Evolutionary conservation across 1,140 invertebrate species (phyloP), one percentile per base, ranked within the genome.

Genomic region (Drosophila kepulauana): DNA sequence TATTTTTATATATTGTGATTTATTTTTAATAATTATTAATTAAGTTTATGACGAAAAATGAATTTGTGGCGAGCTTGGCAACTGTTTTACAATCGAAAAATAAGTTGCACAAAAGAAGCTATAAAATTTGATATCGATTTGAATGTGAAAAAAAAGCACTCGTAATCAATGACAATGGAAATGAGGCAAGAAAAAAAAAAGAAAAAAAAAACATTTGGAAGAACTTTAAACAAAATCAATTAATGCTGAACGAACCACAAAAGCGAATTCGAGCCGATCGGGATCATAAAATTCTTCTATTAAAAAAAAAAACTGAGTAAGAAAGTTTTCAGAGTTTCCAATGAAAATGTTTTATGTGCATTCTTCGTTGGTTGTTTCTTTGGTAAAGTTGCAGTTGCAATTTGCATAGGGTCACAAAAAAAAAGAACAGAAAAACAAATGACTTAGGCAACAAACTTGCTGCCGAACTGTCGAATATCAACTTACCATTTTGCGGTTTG

Each of bases 401-500:
- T 70, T 70, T 63, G 68, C 58, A 56, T 62, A 62, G 35, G 13
- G 11, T 7, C n/a, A 3, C 2, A 16, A 16, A 16, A 16, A 46
- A 48, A 35, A 63, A 56, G 28, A 20, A 46, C 28, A 38, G 13
- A 25, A 38, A 35, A 46, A 13, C 25, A 43, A 72, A 72, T 58
- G 56, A 56, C 57, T 74, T 33, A 48, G 49, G 72, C 59, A 58
- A 70, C 72, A 56, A 75, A 75, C 71, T 69, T 33, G 49, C 33
- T n/a, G 7, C 15, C 6, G 30, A 6, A 13, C 1, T 20, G 20
- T 25, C 20, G 20, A 20, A 45, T 38, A 49, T 59, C 6, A 76
- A 78, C 86, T 90, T 82, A 90, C 87, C 86, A 78, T 90, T 89
- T 89, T 89, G 86, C 49, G 72, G 25, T 61, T 78, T 66, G 63